phyloP scores from a whole-genome alignment of 2,113 vertebrate species.

The Ibidorhyncha struthersii region DNA sequence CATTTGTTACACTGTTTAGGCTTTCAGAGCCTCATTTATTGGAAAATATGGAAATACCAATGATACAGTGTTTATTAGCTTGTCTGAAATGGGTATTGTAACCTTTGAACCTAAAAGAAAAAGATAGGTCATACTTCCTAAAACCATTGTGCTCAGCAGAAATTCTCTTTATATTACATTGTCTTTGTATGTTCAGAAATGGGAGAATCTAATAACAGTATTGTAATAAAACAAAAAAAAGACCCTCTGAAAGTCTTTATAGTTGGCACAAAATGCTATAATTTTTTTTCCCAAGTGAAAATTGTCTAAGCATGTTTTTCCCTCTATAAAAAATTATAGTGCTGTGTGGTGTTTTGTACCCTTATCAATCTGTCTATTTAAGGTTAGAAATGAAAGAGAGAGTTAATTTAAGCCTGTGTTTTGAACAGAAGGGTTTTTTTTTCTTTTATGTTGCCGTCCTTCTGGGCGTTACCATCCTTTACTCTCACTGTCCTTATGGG shows the following conservation, averaged over 20 bases:
- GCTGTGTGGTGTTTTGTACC: conserved; percentile 24
- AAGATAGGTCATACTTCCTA: background rate
- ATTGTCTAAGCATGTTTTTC: background rate
- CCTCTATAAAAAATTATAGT: conserved; percentile 26
- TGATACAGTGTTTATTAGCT: background rate
- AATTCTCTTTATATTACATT: conserved; percentile 21
- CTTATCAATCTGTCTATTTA: conserved; percentile 34
- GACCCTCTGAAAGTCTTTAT: background rate
- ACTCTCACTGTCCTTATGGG: background rate
- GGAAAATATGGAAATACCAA: background rate
- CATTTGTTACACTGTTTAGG: background rate
- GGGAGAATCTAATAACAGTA: conserved; percentile 10
- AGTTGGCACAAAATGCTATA: conserved; percentile 22
- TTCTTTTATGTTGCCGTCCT: background rate
- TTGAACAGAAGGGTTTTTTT: background rate
- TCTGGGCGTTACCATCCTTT: background rate
- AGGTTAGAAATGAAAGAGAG: conserved; percentile 4
- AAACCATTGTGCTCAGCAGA: background rate
- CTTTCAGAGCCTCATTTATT: background rate
- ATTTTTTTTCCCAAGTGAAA: conserved; percentile 51
- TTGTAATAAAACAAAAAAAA: conserved; percentile 41
- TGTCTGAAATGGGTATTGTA: conserved; percentile 38
- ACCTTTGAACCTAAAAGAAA: conserved; percentile 5
- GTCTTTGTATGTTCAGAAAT: conserved; percentile 43
- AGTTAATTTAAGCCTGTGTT: conserved; percentile 9